Evolutionary conservation across 2,797 vertebrate genomes (phyloP), one percentile per base, ranked within the genome.

Genomic region (Chloroceryle inda): DNA sequence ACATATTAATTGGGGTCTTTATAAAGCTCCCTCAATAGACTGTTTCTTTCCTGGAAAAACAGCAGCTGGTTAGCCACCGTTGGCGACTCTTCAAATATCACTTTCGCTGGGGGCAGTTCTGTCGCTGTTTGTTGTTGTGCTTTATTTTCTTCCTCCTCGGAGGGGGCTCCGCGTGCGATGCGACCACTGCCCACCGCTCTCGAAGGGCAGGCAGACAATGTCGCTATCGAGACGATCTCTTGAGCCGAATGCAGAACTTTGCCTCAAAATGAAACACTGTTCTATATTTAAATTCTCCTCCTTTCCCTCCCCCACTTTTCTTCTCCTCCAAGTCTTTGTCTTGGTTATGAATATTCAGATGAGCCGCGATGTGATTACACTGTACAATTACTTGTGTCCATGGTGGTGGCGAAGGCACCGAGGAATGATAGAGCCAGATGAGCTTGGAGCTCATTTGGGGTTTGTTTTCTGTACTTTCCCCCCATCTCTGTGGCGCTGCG

Each of bases 311-410:
- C 91, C 96, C 78, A 75, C 89, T 73, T 87, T 64, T 77, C 75
- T 97, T 94, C 95, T 94, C 89, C 88, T 97, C 88, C 93, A 92
- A 94, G 94, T 93, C 98, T 98, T 98, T 99, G 98, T 98, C 98
- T 97, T 37, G 56, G 96, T 94, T 98, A 98, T 98, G 97, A 98
- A 98, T 99, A 99, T 99, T 99, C 98, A 99, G 98, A 99, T 98
- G 97, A 98, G 98, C 97, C 55, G 88, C 97, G 97, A 97, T 98
- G 98, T 98, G 98, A 98, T 98, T 98, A 98, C 98, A 97, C 98
- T 98, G 98, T 97, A 97, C 98, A 99, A 99, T 99, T 99, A 99
- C 96, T 96, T 10, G 84, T 75, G 95, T 93, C 96, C 82, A 55
- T 81, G 94, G 91, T 80, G 88, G 95, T 96, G 79, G 93, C 11